These are phyloP conservation scores for Neosilurus hyrtlii DNA, from an alignment of 2,797 vertebrate species.

Conservation along the genomic window DNA sequence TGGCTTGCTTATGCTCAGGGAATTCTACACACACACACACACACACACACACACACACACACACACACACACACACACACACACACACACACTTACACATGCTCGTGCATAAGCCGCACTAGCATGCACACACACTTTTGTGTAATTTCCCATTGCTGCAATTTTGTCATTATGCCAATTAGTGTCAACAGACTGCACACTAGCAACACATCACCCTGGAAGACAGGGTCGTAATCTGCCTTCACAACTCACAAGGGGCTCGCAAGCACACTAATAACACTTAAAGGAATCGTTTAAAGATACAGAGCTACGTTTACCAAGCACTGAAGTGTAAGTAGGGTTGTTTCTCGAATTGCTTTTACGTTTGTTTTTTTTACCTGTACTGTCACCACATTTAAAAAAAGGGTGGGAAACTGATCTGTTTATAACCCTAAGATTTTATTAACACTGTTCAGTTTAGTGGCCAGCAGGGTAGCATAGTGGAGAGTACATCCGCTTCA, in stretches of 20 bases:
- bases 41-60: not conserved
- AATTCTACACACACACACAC: conserved; percentile 21
- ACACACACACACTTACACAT: conserved; percentile 8
- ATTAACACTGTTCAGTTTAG: not conserved
- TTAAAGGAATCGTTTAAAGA: conserved; percentile 25
- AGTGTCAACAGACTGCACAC: conserved; percentile 56
- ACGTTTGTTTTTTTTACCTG: not conserved
- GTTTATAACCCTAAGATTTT: not conserved
- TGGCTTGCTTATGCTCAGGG: conserved; percentile 45
- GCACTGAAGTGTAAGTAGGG: not conserved
- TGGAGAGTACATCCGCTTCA: no score
- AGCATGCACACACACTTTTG: conserved; percentile 5
- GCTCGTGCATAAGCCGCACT: not conserved
- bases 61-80: conserved; percentile 10
- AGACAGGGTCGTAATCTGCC: conserved; percentile 53
- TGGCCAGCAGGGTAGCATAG: no score
- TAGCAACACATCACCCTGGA: conserved; percentile 56
- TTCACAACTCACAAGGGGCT: conserved; percentile 43
- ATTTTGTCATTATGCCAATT: conserved; percentile 68
- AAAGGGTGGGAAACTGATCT: not conserved
- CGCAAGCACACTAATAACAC: not conserved
- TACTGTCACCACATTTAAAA: not conserved
- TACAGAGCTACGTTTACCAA: conserved; percentile 6
- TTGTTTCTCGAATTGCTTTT: not conserved
- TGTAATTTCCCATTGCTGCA: conserved; percentile 53